Conservation (phyloP, 1,140 invertebrate species). For the Micrasema minimum region DNA sequence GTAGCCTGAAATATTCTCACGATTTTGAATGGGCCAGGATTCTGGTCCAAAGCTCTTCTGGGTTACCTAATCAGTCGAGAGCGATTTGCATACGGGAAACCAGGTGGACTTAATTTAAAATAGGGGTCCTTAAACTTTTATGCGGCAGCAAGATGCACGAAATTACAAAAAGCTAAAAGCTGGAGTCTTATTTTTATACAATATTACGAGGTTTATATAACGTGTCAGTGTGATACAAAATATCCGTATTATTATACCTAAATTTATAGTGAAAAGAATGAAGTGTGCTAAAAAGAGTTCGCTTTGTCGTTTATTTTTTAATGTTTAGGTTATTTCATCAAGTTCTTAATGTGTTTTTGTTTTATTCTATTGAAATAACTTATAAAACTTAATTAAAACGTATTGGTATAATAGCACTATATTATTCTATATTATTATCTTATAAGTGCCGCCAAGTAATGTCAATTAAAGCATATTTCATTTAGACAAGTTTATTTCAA, state of each 20-base stretch:
- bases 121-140: slow-evolving; percentile 2
- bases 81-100: slow-evolving; percentile 43
- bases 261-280: background rate
- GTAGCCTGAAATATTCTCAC: slow-evolving; percentile 14
- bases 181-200: background rate
- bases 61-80: slow-evolving; percentile 35
- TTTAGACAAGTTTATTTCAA: no score
- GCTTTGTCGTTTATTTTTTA: no score
- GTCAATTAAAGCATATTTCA: no score
- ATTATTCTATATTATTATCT: no score
- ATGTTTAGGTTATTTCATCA: no score
- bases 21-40: slow-evolving; percentile 1
- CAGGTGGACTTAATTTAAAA: slow-evolving; percentile 32
- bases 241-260: background rate
- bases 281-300: background rate
- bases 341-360: no score
- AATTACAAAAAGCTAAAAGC: no score
- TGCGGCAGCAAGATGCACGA: no score
- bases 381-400: no score
- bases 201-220: background rate
- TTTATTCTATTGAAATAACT: no score
- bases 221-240: background rate
- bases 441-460: no score
- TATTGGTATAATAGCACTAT: no score
- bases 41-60: background rate